Base-by-base conservation (phyloP, 92 coral and sea anemone genomes). In the Phenganax marumi region DNA sequence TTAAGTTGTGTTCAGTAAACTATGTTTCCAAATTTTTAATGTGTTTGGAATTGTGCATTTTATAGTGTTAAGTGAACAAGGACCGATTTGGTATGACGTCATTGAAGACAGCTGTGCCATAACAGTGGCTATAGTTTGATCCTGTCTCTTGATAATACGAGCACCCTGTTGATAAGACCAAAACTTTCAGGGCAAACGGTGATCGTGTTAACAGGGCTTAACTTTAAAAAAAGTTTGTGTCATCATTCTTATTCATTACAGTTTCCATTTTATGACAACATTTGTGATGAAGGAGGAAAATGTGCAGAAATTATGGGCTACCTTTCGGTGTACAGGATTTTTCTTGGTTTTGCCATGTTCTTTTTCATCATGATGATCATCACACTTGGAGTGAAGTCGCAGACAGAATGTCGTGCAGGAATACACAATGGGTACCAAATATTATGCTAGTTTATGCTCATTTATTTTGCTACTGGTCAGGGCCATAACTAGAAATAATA, bases 291-390 rank as follows among this genome's bases (percentile, higher is more conserved):
- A 17, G 97, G 85, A 1, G 54, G 24, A 17, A 92, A 91, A 23
- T 96, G 99, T 79, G 90, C 91, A 5, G 53, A 85, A 18, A 73
- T 96, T 39, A 89, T 86, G 47, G 99, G 99, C 4, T 76, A 96
- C 86, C 86, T 96, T 75, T 92, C 97, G 12, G 99, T 96, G 62
- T 96, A 96, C 73, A 85, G 97, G 51, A 88, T 96, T 39, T 96
- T 97, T 69, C 91, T 96, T 86, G 99, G 96, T 43, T 85, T 96
- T 97, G 97, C 97, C 0, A 90, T 91, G 8, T 96, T 96, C 87
- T 85, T 79, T 89, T 88, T 89, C 75, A 86, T 96, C 46, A 89
- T 96, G 75, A 88, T 91, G 97, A 52, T 96, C 58, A 71, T 96
- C 33, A 96, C 91, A 62, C 70, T 96, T 54, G 92, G 91, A 18